Evolutionary conservation across 2,797 vertebrate species (phyloP), one percentile per base, ranked within the genome.

Genomic region (Smutsia gigantea): DNA sequence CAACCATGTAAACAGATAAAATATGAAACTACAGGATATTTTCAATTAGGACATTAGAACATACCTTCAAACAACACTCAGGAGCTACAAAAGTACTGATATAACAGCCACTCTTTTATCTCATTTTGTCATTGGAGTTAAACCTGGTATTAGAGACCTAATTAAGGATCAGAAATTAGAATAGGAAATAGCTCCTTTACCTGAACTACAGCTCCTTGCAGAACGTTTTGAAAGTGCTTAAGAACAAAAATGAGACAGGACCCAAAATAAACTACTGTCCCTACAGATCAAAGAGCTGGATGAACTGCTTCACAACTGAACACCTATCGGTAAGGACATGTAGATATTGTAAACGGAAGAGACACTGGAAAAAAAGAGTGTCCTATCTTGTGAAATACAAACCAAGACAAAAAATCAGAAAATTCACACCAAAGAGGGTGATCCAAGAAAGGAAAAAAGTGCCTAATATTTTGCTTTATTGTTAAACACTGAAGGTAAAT

Each of bases 111-210:
- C 8, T 55, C 8, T 87, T 95, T 87, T 42, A 87, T 71, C 71
- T 95, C 31, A 87, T 57, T 84, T 91, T 93, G 53, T 87, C 82
- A 64, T 34, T 53, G 34, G 23, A 72, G 31, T 78, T 91, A 74
- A 91, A 87, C 19, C 19, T 91, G 29, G 53, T 31, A 66, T 87
- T 91, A 77, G 27, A 93, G 59, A 49, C 2, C 4, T 87, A 74
- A 64, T 64, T 93, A 71, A 63, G 91, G 10, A 78, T 53, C 34
- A 87, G 82, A 78, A 93, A 78, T 83, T 72, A 83, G 55, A 90
- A 57, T 78, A 29, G 25, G 18, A 93, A 90, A 78, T 14, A 49
- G 3, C 72, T 13, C 7, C 12, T 74, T 87, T 90, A 55, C 71
- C 57, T 87, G 21, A 92, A 75, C 53, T 71, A 83, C 1, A 66